A percentile compares a stretch with the other conserved stretches of the same genome.
Conservation (phyloP, 2,113 vertebrate species). For the Ceyx cyanopectus region DNA sequence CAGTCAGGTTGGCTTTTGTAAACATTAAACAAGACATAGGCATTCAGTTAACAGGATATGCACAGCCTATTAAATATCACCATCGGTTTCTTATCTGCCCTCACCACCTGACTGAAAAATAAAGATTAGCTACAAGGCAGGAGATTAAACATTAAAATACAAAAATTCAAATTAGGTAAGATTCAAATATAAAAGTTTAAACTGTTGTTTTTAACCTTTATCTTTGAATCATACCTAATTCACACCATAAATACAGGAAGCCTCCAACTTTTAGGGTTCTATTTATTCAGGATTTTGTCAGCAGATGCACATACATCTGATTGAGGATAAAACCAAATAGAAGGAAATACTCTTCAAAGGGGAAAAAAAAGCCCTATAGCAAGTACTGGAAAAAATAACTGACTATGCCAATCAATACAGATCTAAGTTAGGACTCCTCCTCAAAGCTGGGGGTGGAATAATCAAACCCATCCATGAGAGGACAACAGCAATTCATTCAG, state of each 20-base stretch:
- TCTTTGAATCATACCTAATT: neutral
- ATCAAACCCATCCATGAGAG: neutral
- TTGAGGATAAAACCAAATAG: neutral
- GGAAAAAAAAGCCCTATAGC: neutral
- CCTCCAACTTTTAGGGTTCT: neutral
- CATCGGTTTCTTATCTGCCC: conserved; percentile 1
- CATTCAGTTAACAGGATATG: neutral
- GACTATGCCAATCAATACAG: neutral
- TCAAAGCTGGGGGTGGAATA: neutral
- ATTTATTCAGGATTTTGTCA: neutral
- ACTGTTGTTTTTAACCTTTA: neutral
- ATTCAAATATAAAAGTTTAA: too few relatives aligned
- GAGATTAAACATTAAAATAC: neutral
- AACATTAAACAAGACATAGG: conserved; percentile 18
- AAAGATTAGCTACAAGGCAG: neutral
- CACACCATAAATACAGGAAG: neutral
- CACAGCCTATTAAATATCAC: conserved; percentile 7
- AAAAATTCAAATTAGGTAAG: too few relatives aligned
- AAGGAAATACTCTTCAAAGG: neutral
- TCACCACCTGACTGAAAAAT: conserved; percentile 14
- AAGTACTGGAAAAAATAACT: neutral
- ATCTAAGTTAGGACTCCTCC: neutral
- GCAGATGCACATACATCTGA: neutral
- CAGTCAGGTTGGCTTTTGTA: conserved; percentile 5
- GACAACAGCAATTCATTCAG: neutral